Evolutionary conservation across 2,113 vertebrate species (phyloP).

Genomic region (Chrysochloris asiatica): DNA sequence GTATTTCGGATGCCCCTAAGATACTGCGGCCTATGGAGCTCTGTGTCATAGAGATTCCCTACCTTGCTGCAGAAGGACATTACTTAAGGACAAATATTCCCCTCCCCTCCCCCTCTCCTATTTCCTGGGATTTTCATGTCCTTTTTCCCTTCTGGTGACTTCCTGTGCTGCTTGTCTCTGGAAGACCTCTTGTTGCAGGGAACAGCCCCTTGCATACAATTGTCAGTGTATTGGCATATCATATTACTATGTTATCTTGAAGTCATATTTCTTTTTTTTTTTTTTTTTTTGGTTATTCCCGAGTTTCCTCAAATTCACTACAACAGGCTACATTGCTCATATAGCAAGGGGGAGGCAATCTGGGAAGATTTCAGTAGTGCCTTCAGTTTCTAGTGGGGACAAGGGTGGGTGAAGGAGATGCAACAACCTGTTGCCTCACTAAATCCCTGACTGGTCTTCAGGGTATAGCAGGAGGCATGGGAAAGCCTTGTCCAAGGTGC

Average conservation of each 20-base stretch:
- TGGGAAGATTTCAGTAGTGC: neutral
- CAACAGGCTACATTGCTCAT: neutral
- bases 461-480: fast-evolving
- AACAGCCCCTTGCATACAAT: too few relatives aligned
- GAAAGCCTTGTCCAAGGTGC: neutral
- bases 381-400: neutral
- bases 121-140: neutral
- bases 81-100: neutral
- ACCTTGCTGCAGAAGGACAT: neutral
- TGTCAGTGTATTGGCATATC: neutral
- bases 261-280: neutral
- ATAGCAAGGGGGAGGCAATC: fast-evolving
- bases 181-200: neutral
- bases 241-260: neutral
- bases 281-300: neutral
- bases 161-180: neutral
- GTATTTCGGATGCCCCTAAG: neutral
- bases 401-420: fast-evolving
- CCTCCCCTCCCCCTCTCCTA: too few relatives aligned
- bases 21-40: neutral
- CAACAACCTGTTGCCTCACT: fast-evolving
- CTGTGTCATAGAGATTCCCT: neutral
- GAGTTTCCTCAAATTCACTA: neutral
- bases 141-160: neutral
- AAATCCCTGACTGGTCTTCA: too few relatives aligned